phyloP scores from a whole-genome alignment of 30 jellyfish, hydroid and myxozoan species.

The Phacellophora camtschatica region DNA sequence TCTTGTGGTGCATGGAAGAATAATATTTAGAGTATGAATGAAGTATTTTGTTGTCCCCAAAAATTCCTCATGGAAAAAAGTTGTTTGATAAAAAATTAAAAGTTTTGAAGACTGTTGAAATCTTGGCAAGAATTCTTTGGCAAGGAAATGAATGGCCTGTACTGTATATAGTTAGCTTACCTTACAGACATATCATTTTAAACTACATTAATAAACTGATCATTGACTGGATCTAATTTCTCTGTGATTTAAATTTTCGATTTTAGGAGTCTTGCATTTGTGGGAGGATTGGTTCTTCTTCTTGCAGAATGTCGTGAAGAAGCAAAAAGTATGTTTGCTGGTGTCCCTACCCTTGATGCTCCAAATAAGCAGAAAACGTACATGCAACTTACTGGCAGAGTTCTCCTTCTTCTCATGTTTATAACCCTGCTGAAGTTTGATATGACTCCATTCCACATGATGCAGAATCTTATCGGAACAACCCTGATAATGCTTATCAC shows the following conservation, averaged over 20 bases:
- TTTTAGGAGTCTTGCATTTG: constrained; percentile 93
- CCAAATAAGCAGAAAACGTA: constrained; percentile 94
- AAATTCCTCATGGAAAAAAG: no score
- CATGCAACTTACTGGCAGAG: constrained; percentile 99
- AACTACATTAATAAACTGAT: not conserved
- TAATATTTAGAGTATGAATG: no score
- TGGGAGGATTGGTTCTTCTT: constrained; percentile 91
- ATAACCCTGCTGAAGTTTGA: constrained; percentile 93
- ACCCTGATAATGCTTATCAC: constrained; percentile 86
- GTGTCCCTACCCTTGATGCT: constrained; percentile 92
- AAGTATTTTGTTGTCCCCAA: no score
- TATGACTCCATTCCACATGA: constrained; percentile 91
- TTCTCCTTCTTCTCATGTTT: constrained; percentile 90
- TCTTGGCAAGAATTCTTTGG: no score
- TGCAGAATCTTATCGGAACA: constrained; percentile 85
- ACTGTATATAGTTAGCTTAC: no score
- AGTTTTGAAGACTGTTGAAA: no score
- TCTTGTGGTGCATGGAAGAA: no score
- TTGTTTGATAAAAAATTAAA: no score
- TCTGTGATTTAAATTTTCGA: not conserved
- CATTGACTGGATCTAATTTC: not conserved
- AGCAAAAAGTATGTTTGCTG: constrained; percentile 97
- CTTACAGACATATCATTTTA: no score
- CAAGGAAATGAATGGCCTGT: no score
- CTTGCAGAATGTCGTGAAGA: constrained; percentile 97